Percentiles rank a stretch among this genome's conserved stretches.
Conservation (phyloP, 2,888 invertebrate species). For the Papilio demoleus region DNA sequence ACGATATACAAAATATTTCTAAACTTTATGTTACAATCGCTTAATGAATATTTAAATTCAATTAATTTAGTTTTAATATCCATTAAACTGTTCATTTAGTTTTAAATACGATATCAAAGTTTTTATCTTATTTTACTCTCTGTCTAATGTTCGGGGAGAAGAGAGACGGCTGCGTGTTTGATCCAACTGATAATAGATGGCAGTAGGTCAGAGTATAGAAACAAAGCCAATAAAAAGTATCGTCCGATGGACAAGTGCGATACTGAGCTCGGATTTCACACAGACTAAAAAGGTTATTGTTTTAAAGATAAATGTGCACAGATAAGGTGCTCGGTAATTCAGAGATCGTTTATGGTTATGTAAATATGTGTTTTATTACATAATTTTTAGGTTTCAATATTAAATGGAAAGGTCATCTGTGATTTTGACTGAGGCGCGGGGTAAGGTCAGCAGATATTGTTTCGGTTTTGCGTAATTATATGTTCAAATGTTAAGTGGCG, state of each 20-base stretch:
- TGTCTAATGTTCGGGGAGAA: conserved; percentile 8
- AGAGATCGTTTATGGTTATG: conserved; percentile 48
- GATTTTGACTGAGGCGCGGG: conserved; percentile 39
- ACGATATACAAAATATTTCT: conserved; percentile 8
- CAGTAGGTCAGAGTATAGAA: conserved; percentile 46
- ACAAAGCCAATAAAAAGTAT: conserved; percentile 53
- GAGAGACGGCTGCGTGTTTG: conserved; percentile 19
- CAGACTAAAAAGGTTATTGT: conserved; percentile 58
- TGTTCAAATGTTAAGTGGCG: conserved; percentile 32
- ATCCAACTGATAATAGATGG: conserved; percentile 30
- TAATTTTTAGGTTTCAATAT: conserved; percentile 52
- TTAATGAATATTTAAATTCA: conserved; percentile 21
- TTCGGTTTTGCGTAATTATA: conserved; percentile 30
- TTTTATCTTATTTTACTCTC: neutral
- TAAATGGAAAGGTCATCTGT: conserved; percentile 49
- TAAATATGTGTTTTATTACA: conserved; percentile 59
- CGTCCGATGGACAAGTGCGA: conserved; percentile 50
- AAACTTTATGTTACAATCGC: conserved; percentile 10
- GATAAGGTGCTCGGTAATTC: conserved; percentile 48
- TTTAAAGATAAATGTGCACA: conserved; percentile 52
- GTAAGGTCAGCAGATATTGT: conserved; percentile 37
- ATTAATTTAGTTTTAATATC: conserved; percentile 30
- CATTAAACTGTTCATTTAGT: conserved; percentile 29
- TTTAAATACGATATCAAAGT: conserved; percentile 15
- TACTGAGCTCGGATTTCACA: conserved; percentile 54